Evolutionary conservation across 2,888 invertebrate genomes (phyloP).

Genomic region (Rambutsinella grinnellia): DNA sequence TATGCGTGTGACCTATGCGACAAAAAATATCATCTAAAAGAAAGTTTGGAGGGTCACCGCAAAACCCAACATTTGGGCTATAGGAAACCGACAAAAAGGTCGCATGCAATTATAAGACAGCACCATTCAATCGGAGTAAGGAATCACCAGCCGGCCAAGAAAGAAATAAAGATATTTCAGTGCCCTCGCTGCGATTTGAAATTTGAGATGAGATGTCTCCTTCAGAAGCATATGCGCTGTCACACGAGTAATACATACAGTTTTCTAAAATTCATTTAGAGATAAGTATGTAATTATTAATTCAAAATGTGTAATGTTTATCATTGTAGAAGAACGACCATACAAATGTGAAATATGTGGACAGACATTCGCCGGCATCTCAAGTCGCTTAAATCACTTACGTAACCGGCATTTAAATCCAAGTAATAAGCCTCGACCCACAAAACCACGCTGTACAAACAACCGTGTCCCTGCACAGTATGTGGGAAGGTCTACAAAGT

Average conservation of each 20-base stretch:
- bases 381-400: neutral
- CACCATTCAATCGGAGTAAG: neutral
- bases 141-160: neutral
- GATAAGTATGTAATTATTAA: neutral
- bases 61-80: neutral
- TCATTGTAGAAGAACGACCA: neutral
- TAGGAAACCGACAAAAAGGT: neutral
- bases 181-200: slow-evolving; percentile 7
- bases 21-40: slow-evolving; percentile 11
- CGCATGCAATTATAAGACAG: neutral
- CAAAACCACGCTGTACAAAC: neutral
- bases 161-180: neutral
- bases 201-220: neutral
- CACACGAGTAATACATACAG: slow-evolving; percentile 23
- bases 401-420: neutral
- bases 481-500: neutral
- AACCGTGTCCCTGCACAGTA: slow-evolving; percentile 2
- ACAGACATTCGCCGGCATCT: slow-evolving; percentile 9
- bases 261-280: neutral
- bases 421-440: neutral
- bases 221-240: neutral
- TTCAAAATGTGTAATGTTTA: neutral
- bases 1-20: neutral
- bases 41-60: neutral
- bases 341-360: slow-evolving; percentile 2